Percentiles rank a stretch among this genome's conserved stretches.
Evolutionary conservation across 2,113 vertebrate species (phyloP).

Genomic region (Chaetodon trifascialis): DNA sequence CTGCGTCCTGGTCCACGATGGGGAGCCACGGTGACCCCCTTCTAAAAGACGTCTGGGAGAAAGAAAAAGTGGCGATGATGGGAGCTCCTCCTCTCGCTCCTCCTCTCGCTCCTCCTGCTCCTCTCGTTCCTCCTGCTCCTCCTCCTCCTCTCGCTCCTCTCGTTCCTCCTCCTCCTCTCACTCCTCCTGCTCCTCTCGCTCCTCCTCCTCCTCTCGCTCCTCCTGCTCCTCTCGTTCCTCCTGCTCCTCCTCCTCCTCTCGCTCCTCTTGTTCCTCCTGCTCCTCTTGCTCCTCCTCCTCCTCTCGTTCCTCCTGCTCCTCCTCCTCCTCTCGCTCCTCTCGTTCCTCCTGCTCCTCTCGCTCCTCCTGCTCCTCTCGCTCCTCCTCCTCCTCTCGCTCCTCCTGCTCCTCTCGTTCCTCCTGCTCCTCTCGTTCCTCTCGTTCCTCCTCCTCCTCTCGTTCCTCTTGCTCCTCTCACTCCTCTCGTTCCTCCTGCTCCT

Average conservation of each 20-base stretch:
- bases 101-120: conserved; percentile 24
- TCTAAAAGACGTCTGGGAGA: conserved; percentile 43
- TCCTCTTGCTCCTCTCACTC: too few species aligned
- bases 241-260: too few species aligned
- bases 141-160: too few species aligned
- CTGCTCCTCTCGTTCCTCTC: conserved; percentile 15
- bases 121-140: too few species aligned
- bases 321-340: too few species aligned
- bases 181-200: too few species aligned
- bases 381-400: conserved; percentile 33
- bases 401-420: conserved; percentile 13
- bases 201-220: conserved; percentile 13
- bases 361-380: conserved; percentile 16
- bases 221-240: conserved; percentile 27
- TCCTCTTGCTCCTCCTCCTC: too few species aligned
- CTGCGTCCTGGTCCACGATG: conserved; percentile 1
- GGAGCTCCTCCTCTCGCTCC: conserved; percentile 73
- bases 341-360: too few species aligned
- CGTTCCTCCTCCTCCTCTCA: conserved; percentile 19
- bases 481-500: conserved; percentile 26
- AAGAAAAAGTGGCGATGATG: conserved; percentile 77
- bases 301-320: conserved; percentile 26
- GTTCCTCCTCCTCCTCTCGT: conserved; percentile 19
- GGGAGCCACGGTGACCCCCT: conserved; percentile 58
- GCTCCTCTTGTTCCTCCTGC: conserved; percentile 16